Percentiles rank a stretch among this genome's conserved stretches.
These are phyloP conservation scores for Hafferia zeledoni DNA, from an alignment of 2,797 vertebrate genomes.

Conservation along the genomic window DNA sequence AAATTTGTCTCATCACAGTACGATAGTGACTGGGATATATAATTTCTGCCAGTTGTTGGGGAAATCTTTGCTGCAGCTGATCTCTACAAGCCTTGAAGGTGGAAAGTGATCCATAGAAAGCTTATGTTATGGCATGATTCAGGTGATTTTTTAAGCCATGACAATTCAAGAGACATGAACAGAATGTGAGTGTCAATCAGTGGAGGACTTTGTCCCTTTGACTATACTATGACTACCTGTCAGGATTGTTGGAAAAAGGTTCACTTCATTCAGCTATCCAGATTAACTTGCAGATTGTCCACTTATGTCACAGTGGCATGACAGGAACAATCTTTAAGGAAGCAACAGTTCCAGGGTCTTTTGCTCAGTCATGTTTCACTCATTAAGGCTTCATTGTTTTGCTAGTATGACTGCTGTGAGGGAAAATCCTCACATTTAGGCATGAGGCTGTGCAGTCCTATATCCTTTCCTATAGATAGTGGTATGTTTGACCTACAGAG, in stretches of 20 bases:
- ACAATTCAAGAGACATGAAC: background rate
- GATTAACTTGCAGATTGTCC: background rate
- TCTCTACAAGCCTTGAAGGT: background rate
- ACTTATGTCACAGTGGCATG: background rate
- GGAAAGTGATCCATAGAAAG: background rate
- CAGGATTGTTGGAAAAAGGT: background rate
- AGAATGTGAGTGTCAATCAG: background rate
- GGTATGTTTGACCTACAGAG: background rate
- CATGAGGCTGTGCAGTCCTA: fast-evolving
- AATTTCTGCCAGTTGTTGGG: background rate
- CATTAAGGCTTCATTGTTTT: background rate
- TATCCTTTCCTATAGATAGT: background rate
- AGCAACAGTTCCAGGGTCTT: background rate
- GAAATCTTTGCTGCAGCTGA: background rate
- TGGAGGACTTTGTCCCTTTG: background rate
- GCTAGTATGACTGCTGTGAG: fast-evolving
- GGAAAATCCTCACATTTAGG: background rate
- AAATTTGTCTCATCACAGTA: background rate
- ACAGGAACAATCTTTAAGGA: background rate
- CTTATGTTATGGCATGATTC: background rate
- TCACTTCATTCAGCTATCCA: background rate
- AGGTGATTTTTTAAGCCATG: background rate
- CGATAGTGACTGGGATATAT: background rate
- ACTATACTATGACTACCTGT: background rate
- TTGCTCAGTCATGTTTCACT: background rate